These are phyloP conservation scores for Podotricha telesiphe DNA, from an alignment of 2,888 invertebrate genomes.

Conservation along the genomic window DNA sequence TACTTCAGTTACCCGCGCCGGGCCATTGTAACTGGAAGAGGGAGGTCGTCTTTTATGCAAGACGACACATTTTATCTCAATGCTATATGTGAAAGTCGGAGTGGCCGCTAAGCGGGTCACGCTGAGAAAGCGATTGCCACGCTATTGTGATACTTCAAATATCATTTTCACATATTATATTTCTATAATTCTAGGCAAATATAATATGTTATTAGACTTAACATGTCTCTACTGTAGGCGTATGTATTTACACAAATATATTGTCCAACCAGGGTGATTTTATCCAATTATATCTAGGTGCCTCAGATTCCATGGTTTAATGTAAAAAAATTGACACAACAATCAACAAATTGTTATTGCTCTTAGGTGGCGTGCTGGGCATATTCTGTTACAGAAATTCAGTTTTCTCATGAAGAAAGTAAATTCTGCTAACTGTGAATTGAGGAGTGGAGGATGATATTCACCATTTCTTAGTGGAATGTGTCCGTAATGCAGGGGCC, in stretches of 20 bases:
- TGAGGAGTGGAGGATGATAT: too few species aligned
- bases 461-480: too few species aligned
- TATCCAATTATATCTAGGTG: not conserved
- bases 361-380: too few species aligned
- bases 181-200: conserved; percentile 2
- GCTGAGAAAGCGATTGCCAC: conserved; percentile 27
- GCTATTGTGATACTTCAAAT: conserved; percentile 25
- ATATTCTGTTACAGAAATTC: too few species aligned
- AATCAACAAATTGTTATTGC: too few species aligned
- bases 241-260: not conserved
- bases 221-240: not conserved
- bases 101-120: conserved; percentile 35
- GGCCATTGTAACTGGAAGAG: conserved; percentile 43
- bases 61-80: conserved; percentile 47
- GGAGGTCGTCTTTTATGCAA: conserved; percentile 62
- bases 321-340: too few species aligned
- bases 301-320: too few species aligned
- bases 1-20: conserved; percentile 32
- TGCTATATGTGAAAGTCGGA: conserved; percentile 35
- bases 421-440: too few species aligned
- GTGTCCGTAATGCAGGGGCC: too few species aligned
- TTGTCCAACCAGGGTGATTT: not conserved
- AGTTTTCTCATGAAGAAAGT: too few species aligned
- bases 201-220: not conserved
- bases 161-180: conserved; percentile 8